A percentile compares a stretch with the other conserved stretches of the same genome.
phyloP scores from a whole-genome alignment of 2,888 invertebrate species.

The Esperia sulphurella region DNA sequence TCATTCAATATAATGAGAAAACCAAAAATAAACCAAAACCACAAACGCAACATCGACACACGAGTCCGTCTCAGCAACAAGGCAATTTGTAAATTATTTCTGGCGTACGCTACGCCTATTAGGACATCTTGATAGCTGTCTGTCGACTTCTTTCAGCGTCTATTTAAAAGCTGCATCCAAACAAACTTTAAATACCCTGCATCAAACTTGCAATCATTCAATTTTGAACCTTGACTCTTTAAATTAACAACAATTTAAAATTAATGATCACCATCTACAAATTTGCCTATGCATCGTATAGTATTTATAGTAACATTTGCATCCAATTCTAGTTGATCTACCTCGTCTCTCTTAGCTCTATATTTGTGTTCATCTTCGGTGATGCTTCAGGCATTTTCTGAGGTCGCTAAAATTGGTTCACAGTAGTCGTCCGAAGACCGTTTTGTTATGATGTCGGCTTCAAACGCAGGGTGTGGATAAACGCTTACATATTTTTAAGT shows the following conservation, averaged over 20 bases:
- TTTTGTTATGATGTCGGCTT: slow-evolving; percentile 58
- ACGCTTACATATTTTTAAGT: slow-evolving; percentile 67
- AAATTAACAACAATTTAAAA: slow-evolving; percentile 16
- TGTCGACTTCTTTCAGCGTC: slow-evolving; percentile 75
- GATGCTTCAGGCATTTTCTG: slow-evolving; percentile 8
- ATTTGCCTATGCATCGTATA: slow-evolving; percentile 38
- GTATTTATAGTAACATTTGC: slow-evolving; percentile 57
- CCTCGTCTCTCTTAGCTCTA: slow-evolving; percentile 14
- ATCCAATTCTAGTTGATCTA: slow-evolving; percentile 38
- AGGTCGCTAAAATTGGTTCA: slow-evolving; percentile 32
- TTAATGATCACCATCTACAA: slow-evolving; percentile 17
- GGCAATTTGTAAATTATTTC: slow-evolving; percentile 75
- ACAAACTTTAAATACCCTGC: slow-evolving; percentile 9
- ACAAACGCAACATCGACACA: slow-evolving; percentile 6
- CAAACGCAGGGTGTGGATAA: slow-evolving; percentile 47
- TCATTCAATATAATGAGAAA: slow-evolving; percentile 9
- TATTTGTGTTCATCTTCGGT: slow-evolving; percentile 5
- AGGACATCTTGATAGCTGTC: slow-evolving; percentile 74
- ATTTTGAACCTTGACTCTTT: slow-evolving; percentile 31
- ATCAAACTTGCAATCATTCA: slow-evolving; percentile 9
- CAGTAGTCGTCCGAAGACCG: slow-evolving; percentile 21
- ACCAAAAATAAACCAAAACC: slow-evolving; percentile 6
- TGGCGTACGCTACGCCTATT: slow-evolving; percentile 71
- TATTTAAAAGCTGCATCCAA: slow-evolving; percentile 69
- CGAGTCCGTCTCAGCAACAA: slow-evolving; percentile 30